Evolutionary conservation across 2,113 vertebrate species (phyloP).

Genomic region (Rhea americana): DNA sequence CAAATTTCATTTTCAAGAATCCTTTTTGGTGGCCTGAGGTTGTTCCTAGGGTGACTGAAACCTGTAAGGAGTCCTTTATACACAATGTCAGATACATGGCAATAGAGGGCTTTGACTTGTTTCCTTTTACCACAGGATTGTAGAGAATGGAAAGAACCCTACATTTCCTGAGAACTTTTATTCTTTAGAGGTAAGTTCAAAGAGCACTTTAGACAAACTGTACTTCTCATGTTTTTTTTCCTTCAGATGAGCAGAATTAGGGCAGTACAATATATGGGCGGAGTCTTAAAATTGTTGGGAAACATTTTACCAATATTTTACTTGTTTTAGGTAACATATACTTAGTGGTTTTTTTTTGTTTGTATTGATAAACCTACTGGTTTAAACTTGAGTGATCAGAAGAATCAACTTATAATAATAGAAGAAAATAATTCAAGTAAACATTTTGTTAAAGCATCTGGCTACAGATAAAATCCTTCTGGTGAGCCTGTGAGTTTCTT

Average conservation of each 20-base stretch:
- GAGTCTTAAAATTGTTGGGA: neutral
- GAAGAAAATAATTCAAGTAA: neutral
- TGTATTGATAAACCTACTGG: neutral
- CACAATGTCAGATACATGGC: neutral
- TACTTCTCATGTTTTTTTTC: neutral
- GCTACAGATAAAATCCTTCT: neutral
- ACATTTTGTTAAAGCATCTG: neutral
- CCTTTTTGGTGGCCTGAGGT: neutral
- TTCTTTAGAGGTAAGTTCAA: constrained; percentile 54
- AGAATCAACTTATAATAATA: accelerated
- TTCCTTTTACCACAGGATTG: constrained; percentile 55
- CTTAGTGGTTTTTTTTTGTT: neutral
- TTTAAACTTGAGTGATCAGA: neutral
- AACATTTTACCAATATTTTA: neutral
- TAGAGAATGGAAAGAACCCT: constrained; percentile 59
- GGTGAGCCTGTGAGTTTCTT: neutral
- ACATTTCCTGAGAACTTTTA: constrained; percentile 51
- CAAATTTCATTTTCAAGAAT: neutral
- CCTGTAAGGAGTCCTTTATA: neutral
- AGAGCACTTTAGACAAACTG: neutral
- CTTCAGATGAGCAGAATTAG: neutral
- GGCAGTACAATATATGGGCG: neutral
- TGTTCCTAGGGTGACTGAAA: neutral
- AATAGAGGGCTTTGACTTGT: constrained; percentile 52
- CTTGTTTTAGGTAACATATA: neutral